Base-by-base conservation (phyloP, 2,113 vertebrate species). In the Scophthalmus maximus region DNA sequence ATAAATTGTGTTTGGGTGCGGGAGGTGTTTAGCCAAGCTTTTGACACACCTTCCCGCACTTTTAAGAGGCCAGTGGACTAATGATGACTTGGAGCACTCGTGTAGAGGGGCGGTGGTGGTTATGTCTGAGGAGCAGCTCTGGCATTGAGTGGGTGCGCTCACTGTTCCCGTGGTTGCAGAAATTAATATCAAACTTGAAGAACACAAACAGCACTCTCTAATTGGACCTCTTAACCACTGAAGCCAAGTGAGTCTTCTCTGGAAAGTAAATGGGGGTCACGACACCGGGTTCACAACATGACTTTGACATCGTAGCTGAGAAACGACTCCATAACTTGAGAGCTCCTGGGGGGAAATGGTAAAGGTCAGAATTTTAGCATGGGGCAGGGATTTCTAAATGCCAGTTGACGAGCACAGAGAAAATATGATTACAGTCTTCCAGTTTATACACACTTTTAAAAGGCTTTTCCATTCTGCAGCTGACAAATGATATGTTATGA, bases 211-310 rank as follows among this genome's bases (percentile, higher is more conserved):
- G 57, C 69, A 26, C 76, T 66, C 82, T 83, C 87, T 93, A 92
- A 93, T 94, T 94, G 89, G 91, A 83, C 84, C 73, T 89, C 85
- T 89, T 88, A 89, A 87, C 83, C 79, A 53, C 73, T 85, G 76
- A 87, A 89, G 86, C 82, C 81, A 77, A 88, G 82, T 84, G 67
- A 85, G 85, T 76, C 89, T 89, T 87, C 84, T 82, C 64, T 68
- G 64, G 76, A 73, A 87, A 91, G 88, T 86, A 90, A 91, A 92
- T 87, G 90, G 91, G 91, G 91, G 92, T 91, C 90, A 89, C 15
- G 87, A 85, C 90, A 86, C 22, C 22, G 78, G 87, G 83, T 82
- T 75, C 52, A 30, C 84, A 86, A 84, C 74, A 85, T 74, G 84
- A 89, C 82, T 91, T 85, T 81, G 68, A 87, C 82, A 88, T 88